Evolutionary conservation across 2,113 vertebrate genomes (phyloP).

Genomic region (Aegotheles bennettii): DNA sequence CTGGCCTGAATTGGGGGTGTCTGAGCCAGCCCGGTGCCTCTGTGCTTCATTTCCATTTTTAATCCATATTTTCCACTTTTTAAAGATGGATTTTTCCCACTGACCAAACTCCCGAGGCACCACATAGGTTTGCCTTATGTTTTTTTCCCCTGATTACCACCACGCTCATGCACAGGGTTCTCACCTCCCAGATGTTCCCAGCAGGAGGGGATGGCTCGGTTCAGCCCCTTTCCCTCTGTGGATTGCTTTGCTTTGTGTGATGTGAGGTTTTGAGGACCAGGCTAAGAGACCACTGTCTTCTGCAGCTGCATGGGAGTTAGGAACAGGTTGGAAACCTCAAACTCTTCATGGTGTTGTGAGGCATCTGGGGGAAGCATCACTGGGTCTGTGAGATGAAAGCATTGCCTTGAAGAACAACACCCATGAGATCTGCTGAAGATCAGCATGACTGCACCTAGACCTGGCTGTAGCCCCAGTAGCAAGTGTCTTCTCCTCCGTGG

Average conservation of each 20-base stretch:
- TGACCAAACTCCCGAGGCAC: neutral
- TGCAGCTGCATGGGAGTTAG: rapidly evolving
- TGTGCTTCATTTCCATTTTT: neutral
- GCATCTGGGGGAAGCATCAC: neutral
- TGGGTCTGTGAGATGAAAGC: neutral
- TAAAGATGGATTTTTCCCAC: neutral
- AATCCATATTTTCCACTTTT: neutral
- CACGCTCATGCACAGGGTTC: neutral
- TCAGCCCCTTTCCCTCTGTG: neutral
- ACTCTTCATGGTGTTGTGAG: rapidly evolving
- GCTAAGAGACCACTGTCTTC: neutral
- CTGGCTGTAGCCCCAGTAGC: neutral
- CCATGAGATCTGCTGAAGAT: neutral
- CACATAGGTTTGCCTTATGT: neutral
- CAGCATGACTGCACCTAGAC: neutral
- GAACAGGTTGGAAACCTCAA: neutral
- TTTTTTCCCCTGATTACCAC: neutral
- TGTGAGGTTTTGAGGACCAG: neutral
- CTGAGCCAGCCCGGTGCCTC: neutral
- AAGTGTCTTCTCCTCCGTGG: neutral
- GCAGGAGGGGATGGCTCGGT: rapidly evolving
- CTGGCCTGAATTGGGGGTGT: no score
- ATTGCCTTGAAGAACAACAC: rapidly evolving
- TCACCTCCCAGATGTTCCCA: neutral
- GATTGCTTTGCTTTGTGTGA: rapidly evolving